Evolutionary conservation across 2,888 invertebrate species (phyloP).

Genomic region (Chironomus riparius): DNA sequence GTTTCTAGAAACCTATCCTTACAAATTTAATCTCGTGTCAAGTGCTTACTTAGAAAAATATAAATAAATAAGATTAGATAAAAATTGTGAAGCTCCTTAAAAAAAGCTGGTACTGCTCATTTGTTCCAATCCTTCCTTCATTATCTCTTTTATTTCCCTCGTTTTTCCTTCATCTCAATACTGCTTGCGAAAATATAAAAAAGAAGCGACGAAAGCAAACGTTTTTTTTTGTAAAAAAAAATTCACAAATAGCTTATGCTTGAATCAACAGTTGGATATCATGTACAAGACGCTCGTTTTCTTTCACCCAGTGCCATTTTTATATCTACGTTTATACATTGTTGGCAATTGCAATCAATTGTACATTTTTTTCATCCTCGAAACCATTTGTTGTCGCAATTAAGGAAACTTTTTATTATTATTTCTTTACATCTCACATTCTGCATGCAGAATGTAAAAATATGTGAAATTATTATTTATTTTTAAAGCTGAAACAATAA

Average conservation of each 20-base stretch:
- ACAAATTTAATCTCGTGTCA: too few relatives aligned
- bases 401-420: neutral
- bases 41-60: too few relatives aligned
- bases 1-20: too few relatives aligned
- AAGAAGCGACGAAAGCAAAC: neutral
- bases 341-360: neutral
- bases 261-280: constrained; percentile 26
- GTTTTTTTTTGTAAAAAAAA: neutral
- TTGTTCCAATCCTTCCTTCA: too few relatives aligned
- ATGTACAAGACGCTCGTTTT: neutral
- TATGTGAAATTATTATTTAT: neutral
- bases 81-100: too few relatives aligned
- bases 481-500: neutral
- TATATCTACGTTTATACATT: neutral
- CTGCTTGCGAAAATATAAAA: neutral
- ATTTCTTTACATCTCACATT: neutral
- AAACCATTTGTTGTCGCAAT: neutral
- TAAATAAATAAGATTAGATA: too few relatives aligned
- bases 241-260: constrained; percentile 15
- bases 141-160: too few relatives aligned
- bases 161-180: too few relatives aligned
- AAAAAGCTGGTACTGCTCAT: too few relatives aligned
- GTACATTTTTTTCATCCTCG: neutral
- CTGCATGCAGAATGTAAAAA: neutral
- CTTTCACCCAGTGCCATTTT: neutral